phyloP scores from a whole-genome alignment of 2,113 vertebrate genomes.

The Pyrgilauda ruficollis region DNA sequence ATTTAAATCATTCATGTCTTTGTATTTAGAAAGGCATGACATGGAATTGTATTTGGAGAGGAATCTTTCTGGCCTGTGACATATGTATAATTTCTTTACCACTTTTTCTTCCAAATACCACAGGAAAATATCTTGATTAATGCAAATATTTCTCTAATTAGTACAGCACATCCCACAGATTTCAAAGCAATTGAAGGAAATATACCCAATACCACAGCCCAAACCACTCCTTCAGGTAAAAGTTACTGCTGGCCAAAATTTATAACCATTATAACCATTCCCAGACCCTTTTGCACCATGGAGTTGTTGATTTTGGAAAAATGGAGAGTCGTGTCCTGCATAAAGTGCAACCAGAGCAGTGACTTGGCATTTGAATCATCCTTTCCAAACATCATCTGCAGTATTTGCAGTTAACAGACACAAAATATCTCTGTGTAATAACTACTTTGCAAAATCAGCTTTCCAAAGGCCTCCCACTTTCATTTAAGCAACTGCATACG shows the following conservation, averaged over 20 bases:
- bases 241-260: background rate
- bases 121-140: background rate
- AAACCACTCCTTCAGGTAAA: background rate
- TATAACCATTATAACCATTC: background rate
- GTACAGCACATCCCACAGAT: background rate
- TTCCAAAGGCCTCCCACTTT: background rate
- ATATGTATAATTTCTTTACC: background rate
- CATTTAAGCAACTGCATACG: background rate
- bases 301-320: background rate
- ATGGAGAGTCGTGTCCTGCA: background rate
- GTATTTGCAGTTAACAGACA: background rate
- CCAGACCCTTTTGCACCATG: background rate
- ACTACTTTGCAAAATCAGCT: background rate
- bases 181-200: background rate
- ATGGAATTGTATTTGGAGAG: background rate
- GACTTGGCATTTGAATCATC: background rate
- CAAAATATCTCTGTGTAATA: background rate
- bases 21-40: background rate
- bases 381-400: background rate
- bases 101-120: background rate
- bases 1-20: background rate
- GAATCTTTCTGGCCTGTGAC: background rate
- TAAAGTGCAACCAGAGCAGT: background rate
- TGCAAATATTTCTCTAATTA: background rate
- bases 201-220: background rate